A percentile compares a stretch with the other conserved stretches of the same genome.
Evolutionary conservation across 2,888 invertebrate species (phyloP).

Genomic region (Napeogenes inachia): DNA sequence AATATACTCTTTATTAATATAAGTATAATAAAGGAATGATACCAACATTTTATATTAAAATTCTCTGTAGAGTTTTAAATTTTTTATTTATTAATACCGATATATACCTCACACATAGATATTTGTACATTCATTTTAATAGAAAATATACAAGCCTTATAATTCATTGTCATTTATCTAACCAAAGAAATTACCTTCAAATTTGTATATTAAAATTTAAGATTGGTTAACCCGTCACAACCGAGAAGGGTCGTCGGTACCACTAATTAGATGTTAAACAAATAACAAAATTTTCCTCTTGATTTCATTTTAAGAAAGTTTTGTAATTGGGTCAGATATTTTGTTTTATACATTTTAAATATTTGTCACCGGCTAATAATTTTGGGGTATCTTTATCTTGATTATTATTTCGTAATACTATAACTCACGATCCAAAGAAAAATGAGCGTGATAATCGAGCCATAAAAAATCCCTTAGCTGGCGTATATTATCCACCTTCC

Average conservation of each 20-base stretch:
- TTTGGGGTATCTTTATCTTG: background rate
- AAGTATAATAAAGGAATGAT: too few relatives aligned
- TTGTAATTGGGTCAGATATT: background rate
- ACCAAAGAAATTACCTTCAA: background rate
- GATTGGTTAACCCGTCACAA: slow-evolving; percentile 3
- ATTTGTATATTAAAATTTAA: background rate
- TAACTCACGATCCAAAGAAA: slow-evolving; percentile 3
- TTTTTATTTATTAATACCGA: too few relatives aligned
- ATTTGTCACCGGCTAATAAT: background rate
- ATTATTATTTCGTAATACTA: background rate
- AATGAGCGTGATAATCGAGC: slow-evolving; percentile 7
- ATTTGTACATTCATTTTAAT: too few relatives aligned
- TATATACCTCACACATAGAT: too few relatives aligned
- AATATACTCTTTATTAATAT: too few relatives aligned
- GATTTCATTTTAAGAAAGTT: slow-evolving; percentile 4
- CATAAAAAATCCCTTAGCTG: slow-evolving; percentile 8
- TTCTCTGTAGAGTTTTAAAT: too few relatives aligned
- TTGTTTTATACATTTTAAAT: background rate
- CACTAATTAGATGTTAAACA: slow-evolving; percentile 6
- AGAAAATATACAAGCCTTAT: too few relatives aligned
- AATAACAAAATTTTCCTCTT: slow-evolving; percentile 6
- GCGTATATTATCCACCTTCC: slow-evolving; percentile 1
- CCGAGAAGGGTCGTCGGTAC: background rate
- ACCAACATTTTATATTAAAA: too few relatives aligned
- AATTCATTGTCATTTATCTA: too few relatives aligned